Evolutionary conservation across 2,113 vertebrate species (phyloP).

Genomic region (Centrocercus urophasianus): DNA sequence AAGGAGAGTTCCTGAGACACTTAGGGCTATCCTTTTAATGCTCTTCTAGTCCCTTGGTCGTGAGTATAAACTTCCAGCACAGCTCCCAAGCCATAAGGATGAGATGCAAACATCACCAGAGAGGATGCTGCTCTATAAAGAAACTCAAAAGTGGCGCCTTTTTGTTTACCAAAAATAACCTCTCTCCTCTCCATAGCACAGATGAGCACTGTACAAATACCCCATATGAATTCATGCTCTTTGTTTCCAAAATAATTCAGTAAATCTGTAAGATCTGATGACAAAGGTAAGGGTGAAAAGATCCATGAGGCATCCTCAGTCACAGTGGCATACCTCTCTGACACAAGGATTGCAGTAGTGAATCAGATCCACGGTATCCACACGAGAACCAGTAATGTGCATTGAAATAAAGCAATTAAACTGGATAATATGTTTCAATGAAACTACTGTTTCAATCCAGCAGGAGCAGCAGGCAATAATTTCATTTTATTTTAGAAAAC

Average conservation of each 20-base stretch:
- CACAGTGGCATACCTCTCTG: not conserved
- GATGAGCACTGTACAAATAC: not conserved
- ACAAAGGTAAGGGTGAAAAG: not conserved
- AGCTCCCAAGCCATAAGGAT: rapidly evolving
- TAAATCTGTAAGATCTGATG: not conserved
- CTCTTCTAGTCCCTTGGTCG: not conserved
- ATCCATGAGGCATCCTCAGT: not conserved
- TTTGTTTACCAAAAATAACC: not conserved
- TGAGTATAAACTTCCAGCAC: not conserved
- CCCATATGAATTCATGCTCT: not conserved
- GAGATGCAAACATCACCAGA: not conserved
- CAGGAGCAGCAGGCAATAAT: slow-evolving; percentile 59
- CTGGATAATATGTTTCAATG: slow-evolving; percentile 49
- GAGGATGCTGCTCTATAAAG: not conserved
- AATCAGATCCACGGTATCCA: not conserved
- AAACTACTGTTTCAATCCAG: slow-evolving; percentile 55
- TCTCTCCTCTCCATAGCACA: not conserved
- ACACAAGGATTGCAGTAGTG: not conserved
- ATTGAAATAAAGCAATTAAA: slow-evolving; percentile 56
- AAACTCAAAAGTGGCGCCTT: rapidly evolving
- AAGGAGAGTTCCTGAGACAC: not conserved
- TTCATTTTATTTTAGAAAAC: not conserved
- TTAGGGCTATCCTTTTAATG: not conserved
- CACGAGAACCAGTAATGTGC: not conserved
- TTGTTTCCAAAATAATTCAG: not conserved